Base-by-base conservation (phyloP, 2,888 invertebrate genomes). In the Cyrtodaria siliqua region DNA sequence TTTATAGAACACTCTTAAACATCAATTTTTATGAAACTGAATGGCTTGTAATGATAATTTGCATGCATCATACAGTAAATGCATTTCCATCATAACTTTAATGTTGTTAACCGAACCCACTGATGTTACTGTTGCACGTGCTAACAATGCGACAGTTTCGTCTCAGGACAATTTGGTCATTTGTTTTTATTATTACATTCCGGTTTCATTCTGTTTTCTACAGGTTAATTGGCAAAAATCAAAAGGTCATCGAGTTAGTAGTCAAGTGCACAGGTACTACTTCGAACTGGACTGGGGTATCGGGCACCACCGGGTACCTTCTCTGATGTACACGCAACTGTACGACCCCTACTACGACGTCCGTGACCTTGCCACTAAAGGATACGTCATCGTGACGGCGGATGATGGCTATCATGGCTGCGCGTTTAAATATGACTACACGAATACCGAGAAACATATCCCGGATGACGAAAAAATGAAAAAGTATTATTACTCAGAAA, bases 251-350 rank as follows among this genome's bases (percentile, higher is more conserved):
- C 71, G 84, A 18, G 50, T 40, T 4, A 67, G 50, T 2, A 53
- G 2, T 38, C n/a, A 62, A 20, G 72, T 85, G 1, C 67, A 89
- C 71, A 89, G 88, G 2, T 90, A 90, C 67, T 90, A 89, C 61
- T 88, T 86, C 67, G 89, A 89, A 64, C n/a, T 80, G 33, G 89
- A 89, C 55, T 90, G 87, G 76, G 90, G 90, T 1, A 49, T 49
- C 3, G 56, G 77, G 26, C 84, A 90, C 59, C 69, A 83, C 6
- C 68, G 86, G 38, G 76, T 89, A 12, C 73, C 83, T 1, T 85
- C 87, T n/a, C 75, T 90, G 16, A 72, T 80, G 57, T 90, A 90
- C 72, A 83, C 79, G 26, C 87, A 87, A 72, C 67, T 89, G 26
- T 90, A 82, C 60, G 89, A 90, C 55, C 83, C 87, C 0, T 44